These are phyloP conservation scores for Hapalemur alaotrensis DNA, from an alignment of 2,797 vertebrate species.

Conservation along the genomic window DNA sequence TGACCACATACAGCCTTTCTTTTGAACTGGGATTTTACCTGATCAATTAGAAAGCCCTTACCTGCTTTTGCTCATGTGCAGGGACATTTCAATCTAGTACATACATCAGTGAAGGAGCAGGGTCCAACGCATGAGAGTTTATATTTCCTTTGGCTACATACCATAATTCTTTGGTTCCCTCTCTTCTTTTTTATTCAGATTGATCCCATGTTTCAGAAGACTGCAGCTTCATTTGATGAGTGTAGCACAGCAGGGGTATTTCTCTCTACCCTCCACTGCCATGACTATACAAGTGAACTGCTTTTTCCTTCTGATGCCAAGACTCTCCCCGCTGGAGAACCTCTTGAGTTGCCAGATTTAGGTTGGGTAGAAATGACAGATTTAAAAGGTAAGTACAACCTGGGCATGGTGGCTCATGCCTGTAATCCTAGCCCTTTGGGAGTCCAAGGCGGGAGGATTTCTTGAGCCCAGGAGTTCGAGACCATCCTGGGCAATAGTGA, in stretches of 20 bases:
- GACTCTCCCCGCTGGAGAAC: conserved; percentile 86
- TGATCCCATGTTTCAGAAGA: conserved; percentile 95
- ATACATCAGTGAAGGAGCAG: neutral
- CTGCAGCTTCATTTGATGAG: conserved; percentile 92
- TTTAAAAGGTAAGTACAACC: conserved; percentile 86
- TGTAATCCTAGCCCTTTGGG: neutral
- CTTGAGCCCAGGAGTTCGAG: neutral
- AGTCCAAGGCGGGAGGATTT: neutral
- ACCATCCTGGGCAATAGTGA: neutral
- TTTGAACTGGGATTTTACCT: neutral
- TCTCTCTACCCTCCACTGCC: conserved; percentile 88
- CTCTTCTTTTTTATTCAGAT: conserved; percentile 82
- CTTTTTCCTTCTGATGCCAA: conserved; percentile 88
- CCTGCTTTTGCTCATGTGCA: neutral
- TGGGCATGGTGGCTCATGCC: neutral
- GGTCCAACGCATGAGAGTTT: neutral
- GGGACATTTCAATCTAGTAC: neutral
- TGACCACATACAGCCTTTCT: neutral
- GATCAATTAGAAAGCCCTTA: neutral
- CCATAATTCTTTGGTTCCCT: neutral
- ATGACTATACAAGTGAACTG: conserved; percentile 89
- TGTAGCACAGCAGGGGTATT: conserved; percentile 93
- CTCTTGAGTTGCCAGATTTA: conserved; percentile 77
- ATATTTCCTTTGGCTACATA: neutral
- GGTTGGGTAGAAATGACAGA: conserved; percentile 82